Conservation (phyloP, 2,888 invertebrate genomes). For the Itoplectis maculator region DNA sequence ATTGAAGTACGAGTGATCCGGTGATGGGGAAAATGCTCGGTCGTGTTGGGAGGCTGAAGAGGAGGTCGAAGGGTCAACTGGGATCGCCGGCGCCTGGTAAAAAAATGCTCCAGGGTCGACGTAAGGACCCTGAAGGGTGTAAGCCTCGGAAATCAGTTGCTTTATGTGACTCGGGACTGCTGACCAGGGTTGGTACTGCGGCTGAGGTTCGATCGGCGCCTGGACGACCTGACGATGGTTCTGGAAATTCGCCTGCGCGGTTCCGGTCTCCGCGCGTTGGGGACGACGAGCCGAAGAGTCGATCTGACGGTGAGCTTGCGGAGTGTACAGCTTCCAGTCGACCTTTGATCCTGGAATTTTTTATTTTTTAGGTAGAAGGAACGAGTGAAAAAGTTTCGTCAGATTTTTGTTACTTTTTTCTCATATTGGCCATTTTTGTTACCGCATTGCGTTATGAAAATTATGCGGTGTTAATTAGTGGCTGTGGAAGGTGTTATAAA, state of each 20-base stretch:
- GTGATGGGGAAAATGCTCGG: conserved; percentile 22
- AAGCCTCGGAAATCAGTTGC: conserved; percentile 75
- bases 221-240: conserved; percentile 47
- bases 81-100: conserved; percentile 68
- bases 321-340: conserved; percentile 76
- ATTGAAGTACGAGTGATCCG: conserved; percentile 48
- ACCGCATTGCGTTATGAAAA: background rate
- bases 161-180: conserved; percentile 77
- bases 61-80: background rate
- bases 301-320: conserved; percentile 74
- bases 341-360: conserved; percentile 75
- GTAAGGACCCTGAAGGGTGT: conserved; percentile 77
- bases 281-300: conserved; percentile 70
- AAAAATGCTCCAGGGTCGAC: conserved; percentile 79
- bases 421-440: background rate
- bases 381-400: too few species aligned
- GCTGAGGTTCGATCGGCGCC: conserved; percentile 45
- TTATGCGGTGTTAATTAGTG: background rate
- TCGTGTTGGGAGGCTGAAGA: conserved; percentile 5
- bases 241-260: conserved; percentile 20
- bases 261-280: conserved; percentile 70
- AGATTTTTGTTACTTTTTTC: background rate
- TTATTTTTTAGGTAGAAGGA: conserved; percentile 16
- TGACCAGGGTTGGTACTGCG: conserved; percentile 77
- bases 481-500: background rate